Evolutionary conservation across 2,113 vertebrate genomes (phyloP), one percentile per base, ranked within the genome.

Genomic region (Parotia lawesii): DNA sequence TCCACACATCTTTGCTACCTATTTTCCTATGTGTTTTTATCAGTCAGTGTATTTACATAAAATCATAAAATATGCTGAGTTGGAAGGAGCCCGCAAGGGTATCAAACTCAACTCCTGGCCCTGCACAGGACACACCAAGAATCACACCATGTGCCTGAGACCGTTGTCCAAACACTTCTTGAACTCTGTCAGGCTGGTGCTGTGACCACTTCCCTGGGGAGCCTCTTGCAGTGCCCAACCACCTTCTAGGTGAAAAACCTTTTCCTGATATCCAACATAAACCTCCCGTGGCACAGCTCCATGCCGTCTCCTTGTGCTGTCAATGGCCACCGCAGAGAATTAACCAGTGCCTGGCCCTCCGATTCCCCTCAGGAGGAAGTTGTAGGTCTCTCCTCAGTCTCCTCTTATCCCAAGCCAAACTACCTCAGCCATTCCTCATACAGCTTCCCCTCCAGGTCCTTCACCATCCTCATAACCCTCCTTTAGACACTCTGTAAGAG

Each of bases 391-490:
- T 3, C 23, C 38, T 45, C 19, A 29, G 20, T 25, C 20, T 60
- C 38, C 15, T 53, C 18, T 64, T 31, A 62, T 10, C 9, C 22
- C 31, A 27, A 50, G 18, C 3, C 29, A 27, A 22, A 44, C 38
- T 24, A 15, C 23, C 16, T 67, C 28, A 53, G 14, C 16, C 14
- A 11, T 7, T 53, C 9, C n/a, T 53, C 5, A 4, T 9, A 51
- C 0, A 0, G 8, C 37, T 44, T 58, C 27, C 5, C 28, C 33
- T 53, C 20, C 28, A 38, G 10, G 23, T 13, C 20, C 56, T 60
- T 53, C 53, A 74, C 9, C 29, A 35, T n/a, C 7, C 7, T 60
- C 7, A 6, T 12, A n/a, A 51, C 13, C 6, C 23, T 47, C 16
- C 53, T 81, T 53, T 60, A 9, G 20, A 53, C 9, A 12, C 3